Conservation (phyloP, 2,113 vertebrate genomes). For the Gadus macrocephalus region DNA sequence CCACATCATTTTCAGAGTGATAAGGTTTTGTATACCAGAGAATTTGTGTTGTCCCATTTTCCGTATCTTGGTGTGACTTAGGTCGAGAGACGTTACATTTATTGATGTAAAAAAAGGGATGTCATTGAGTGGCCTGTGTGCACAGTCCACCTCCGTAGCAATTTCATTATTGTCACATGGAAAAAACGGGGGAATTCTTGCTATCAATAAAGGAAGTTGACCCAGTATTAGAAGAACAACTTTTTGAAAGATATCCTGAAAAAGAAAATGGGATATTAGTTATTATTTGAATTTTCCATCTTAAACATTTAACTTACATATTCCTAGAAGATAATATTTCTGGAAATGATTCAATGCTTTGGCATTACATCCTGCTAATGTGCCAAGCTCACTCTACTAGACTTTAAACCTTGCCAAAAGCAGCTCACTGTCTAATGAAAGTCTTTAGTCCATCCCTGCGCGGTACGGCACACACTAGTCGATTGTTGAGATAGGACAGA, state of each 20-base stretch:
- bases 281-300: too few relatives aligned
- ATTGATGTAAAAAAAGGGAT: slow-evolving; percentile 59
- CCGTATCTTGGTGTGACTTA: slow-evolving; percentile 60
- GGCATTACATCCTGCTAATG: too few relatives aligned
- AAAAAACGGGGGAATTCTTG: slow-evolving; percentile 59
- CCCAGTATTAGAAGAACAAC: slow-evolving; percentile 39
- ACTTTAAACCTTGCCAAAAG: too few relatives aligned
- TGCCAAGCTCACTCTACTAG: too few relatives aligned
- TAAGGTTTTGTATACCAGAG: slow-evolving; percentile 62
- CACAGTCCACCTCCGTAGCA: slow-evolving; percentile 60
- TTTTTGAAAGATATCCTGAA: slow-evolving; percentile 48
- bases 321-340: too few relatives aligned
- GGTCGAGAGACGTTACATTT: slow-evolving; percentile 54
- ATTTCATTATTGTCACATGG: slow-evolving; percentile 67
- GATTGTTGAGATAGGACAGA: too few relatives aligned
- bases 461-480: too few relatives aligned
- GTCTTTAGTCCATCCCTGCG: too few relatives aligned
- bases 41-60: slow-evolving; percentile 46
- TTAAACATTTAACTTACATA: too few relatives aligned
- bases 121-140: slow-evolving; percentile 41
- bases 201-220: slow-evolving; percentile 39
- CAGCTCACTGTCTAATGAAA: too few relatives aligned
- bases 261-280: slow-evolving; percentile 9
- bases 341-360: too few relatives aligned
- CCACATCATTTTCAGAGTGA: slow-evolving; percentile 52